A percentile compares a stretch with the other conserved stretches of the same genome.
Conservation (phyloP, 2,888 invertebrate genomes). For the Brenthis daphne region DNA sequence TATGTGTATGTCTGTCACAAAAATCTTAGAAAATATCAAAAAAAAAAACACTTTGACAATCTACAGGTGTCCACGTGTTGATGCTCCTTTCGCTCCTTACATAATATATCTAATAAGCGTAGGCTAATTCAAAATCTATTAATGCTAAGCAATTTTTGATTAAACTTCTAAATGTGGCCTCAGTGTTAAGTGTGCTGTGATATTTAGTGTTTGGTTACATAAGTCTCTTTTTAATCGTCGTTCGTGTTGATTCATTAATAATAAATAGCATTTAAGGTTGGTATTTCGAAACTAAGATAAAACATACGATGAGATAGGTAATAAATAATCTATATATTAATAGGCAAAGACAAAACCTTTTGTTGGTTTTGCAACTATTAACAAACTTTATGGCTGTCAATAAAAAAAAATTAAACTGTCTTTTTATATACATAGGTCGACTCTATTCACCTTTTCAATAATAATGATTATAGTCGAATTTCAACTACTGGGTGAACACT, state of each 20-base stretch:
- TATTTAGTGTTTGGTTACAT: constrained; percentile 36
- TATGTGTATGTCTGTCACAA: constrained; percentile 15
- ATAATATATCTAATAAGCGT: neutral
- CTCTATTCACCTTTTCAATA: no score
- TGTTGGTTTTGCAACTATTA: no score
- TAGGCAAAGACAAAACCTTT: no score
- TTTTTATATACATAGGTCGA: no score
- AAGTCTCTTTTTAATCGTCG: constrained; percentile 5
- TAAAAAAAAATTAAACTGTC: no score
- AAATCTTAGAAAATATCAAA: neutral
- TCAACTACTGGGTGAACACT: no score
- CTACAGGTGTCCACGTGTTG: constrained; percentile 49
- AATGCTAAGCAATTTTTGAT: constrained; percentile 13
- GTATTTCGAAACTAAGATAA: neutral
- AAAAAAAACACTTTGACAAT: constrained; percentile 34
- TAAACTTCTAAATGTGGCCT: constrained; percentile 42
- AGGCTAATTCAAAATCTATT: constrained; percentile 1
- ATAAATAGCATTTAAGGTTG: neutral
- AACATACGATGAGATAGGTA: neutral
- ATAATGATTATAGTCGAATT: no score
- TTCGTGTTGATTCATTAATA: neutral
- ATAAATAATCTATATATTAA: no score
- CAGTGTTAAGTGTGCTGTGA: constrained; percentile 48
- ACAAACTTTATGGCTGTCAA: no score
- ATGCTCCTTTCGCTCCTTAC: constrained; percentile 1